Percentiles rank a stretch among this genome's conserved stretches.
phyloP scores from a whole-genome alignment of 2,797 vertebrate species.

The Chaetophractus vellerosus region DNA sequence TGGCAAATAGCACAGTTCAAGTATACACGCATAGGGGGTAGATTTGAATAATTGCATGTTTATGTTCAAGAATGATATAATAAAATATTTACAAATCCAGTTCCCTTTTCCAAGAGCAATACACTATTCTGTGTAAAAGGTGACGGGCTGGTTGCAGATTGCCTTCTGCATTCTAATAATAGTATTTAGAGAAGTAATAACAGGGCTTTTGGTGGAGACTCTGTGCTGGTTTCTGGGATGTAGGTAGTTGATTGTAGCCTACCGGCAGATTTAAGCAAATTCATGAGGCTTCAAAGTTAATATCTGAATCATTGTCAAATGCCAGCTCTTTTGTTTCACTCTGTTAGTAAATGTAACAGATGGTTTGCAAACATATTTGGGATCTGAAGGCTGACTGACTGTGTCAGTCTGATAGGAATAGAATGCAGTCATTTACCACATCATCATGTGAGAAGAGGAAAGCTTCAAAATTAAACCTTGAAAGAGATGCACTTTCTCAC shows the following conservation, averaged over 20 bases:
- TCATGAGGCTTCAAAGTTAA: slow-evolving; percentile 77
- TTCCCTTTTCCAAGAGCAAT: slow-evolving; percentile 81
- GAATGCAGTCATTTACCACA: slow-evolving; percentile 73
- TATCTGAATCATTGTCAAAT: slow-evolving; percentile 81
- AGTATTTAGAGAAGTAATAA: slow-evolving; percentile 78
- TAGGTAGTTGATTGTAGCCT: slow-evolving; percentile 74
- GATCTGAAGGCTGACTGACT: slow-evolving; percentile 83
- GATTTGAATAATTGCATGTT: slow-evolving; percentile 88
- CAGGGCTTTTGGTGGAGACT: slow-evolving; percentile 68
- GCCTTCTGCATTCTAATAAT: slow-evolving; percentile 82
- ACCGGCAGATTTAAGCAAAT: slow-evolving; percentile 65
- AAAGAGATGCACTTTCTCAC: slow-evolving; percentile 61
- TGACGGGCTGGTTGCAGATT: slow-evolving; percentile 74
- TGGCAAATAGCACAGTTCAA: slow-evolving; percentile 83
- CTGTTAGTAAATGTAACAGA: slow-evolving; percentile 83
- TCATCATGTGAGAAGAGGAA: slow-evolving; percentile 70
- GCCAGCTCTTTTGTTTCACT: slow-evolving; percentile 76
- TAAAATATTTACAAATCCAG: slow-evolving; percentile 88
- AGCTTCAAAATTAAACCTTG: slow-evolving; percentile 77
- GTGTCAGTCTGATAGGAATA: slow-evolving; percentile 80
- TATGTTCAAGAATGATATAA: slow-evolving; percentile 85
- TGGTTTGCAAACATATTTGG: slow-evolving; percentile 77
- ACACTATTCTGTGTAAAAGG: slow-evolving; percentile 77
- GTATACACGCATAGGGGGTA: slow-evolving; percentile 70
- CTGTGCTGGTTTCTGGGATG: slow-evolving; percentile 58